phyloP scores from a whole-genome alignment of 1,140 invertebrate genomes.

The Habropoda laboriosa region DNA sequence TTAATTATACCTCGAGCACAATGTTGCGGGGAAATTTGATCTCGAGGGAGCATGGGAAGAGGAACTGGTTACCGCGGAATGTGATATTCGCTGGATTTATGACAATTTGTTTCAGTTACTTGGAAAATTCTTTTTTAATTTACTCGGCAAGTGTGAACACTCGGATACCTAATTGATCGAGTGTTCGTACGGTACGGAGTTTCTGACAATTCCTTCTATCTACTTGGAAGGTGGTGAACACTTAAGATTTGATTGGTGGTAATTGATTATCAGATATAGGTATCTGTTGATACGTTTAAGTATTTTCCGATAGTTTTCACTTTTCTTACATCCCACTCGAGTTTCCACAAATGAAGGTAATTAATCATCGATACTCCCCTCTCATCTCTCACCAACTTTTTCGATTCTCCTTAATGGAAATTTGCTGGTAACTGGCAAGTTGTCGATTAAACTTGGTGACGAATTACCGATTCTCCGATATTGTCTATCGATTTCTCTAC shows the following conservation, averaged over 20 bases:
- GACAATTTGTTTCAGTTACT: not conserved
- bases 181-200: too few species aligned
- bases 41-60: not conserved
- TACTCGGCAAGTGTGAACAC: too few species aligned
- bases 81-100: not conserved
- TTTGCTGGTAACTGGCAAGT: not conserved
- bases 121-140: too few species aligned
- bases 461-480: not conserved
- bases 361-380: slow-evolving; percentile 10
- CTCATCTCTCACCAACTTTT: not conserved
- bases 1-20: not conserved
- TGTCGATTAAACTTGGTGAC: not conserved
- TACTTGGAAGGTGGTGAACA: too few species aligned
- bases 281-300: not conserved
- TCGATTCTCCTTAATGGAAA: not conserved
- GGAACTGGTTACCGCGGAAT: not conserved
- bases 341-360: not conserved
- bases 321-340: not conserved
- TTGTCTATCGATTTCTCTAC: not conserved
- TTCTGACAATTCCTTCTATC: too few species aligned
- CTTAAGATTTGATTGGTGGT: too few species aligned
- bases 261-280: too few species aligned
- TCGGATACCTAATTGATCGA: too few species aligned
- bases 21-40: not conserved
- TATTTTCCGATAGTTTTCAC: not conserved